Conservation (phyloP, 1,140 invertebrate genomes). For the Frieseomelitta varia region DNA sequence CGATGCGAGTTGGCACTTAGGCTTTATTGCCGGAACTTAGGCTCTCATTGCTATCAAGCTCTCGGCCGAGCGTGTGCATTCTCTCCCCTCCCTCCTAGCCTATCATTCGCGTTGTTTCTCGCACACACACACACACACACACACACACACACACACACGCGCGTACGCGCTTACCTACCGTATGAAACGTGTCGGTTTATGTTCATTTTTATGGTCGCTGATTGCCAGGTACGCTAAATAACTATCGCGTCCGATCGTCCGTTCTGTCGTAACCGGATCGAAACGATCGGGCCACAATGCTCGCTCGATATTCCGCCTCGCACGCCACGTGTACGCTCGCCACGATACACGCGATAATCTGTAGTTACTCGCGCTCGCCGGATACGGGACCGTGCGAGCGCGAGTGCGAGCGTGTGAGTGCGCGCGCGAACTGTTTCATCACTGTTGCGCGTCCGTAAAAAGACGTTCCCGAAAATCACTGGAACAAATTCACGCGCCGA, state of each 20-base stretch:
- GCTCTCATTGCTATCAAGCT: slow-evolving; percentile 67
- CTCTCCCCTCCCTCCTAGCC: background rate
- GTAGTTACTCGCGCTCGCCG: background rate
- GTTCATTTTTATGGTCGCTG: slow-evolving; percentile 76
- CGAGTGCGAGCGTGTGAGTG: background rate
- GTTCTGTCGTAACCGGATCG: slow-evolving; percentile 71
- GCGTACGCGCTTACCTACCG: slow-evolving; percentile 39
- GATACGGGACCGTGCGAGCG: background rate
- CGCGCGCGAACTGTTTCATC: slow-evolving; percentile 12
- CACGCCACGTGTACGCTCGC: slow-evolving; percentile 36
- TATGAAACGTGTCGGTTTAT: slow-evolving; percentile 72
- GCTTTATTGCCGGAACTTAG: slow-evolving; percentile 65
- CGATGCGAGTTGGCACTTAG: slow-evolving; percentile 64
- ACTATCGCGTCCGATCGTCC: slow-evolving; percentile 68
- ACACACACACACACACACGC: background rate
- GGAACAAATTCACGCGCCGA: slow-evolving; percentile 22
- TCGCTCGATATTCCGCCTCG: slow-evolving; percentile 45
- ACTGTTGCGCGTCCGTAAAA: background rate
- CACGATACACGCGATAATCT: slow-evolving; percentile 40
- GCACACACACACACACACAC: background rate
- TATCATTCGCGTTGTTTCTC: background rate
- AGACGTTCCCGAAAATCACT: slow-evolving; percentile 30
- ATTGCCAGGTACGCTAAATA: slow-evolving; percentile 76
- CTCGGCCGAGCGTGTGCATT: background rate
- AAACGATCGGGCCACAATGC: slow-evolving; percentile 65